Conservation (phyloP, 1,140 invertebrate genomes). For the Sweltsa coloradensis region DNA sequence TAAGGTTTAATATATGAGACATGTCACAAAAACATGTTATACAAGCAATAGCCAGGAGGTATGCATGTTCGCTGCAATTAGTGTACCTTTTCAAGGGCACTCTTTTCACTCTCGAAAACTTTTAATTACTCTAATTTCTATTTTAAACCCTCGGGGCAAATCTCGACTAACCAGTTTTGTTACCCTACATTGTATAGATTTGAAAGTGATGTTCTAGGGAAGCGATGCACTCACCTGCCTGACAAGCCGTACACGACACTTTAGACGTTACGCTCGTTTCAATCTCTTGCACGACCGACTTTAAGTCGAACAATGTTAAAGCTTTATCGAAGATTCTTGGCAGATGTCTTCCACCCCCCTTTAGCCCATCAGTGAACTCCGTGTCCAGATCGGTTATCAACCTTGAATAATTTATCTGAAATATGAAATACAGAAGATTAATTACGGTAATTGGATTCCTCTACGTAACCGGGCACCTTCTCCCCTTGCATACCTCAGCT, state of each 20-base stretch:
- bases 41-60: too few relatives aligned
- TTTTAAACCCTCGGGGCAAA: neutral
- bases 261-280: constrained; percentile 85
- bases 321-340: constrained; percentile 71
- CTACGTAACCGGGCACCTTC: neutral
- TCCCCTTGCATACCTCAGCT: neutral
- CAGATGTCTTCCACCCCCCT: constrained; percentile 38
- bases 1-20: constrained; percentile 3
- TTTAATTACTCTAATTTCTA: too few relatives aligned
- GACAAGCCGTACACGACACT: constrained; percentile 81
- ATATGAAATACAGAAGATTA: neutral
- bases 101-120: neutral
- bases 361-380: constrained; percentile 28
- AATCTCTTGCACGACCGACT: constrained; percentile 73
- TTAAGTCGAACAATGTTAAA: constrained; percentile 63
- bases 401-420: constrained; percentile 36
- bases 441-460: neutral
- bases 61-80: too few relatives aligned
- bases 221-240: constrained; percentile 50
- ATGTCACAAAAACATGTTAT: too few relatives aligned
- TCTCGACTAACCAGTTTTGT: neutral
- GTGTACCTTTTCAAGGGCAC: too few relatives aligned
- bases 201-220: too few relatives aligned
- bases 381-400: constrained; percentile 57
- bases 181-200: neutral